These are phyloP conservation scores for Mungos mungo DNA, from an alignment of 2,113 vertebrate genomes.

Conservation along the genomic window DNA sequence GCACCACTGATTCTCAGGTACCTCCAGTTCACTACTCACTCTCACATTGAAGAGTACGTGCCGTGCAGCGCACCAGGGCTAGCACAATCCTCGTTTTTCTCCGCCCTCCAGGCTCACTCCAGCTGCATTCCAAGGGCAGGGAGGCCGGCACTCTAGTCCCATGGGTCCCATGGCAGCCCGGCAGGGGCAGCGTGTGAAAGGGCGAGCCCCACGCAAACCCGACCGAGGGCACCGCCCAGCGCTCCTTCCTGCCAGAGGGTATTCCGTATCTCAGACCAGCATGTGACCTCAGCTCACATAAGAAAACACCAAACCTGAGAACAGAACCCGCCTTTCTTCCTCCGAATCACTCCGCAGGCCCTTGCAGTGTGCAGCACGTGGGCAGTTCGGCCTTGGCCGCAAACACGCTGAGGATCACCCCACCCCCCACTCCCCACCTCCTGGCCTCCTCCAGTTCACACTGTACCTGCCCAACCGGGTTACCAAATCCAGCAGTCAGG, in stretches of 20 bases:
- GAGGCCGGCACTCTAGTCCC: neutral
- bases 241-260: neutral
- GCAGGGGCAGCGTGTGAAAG: neutral
- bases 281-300: neutral
- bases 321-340: slow-evolving; percentile 33
- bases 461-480: fast-evolving
- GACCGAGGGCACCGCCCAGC: neutral
- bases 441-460: neutral
- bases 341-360: neutral
- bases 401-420: neutral
- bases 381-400: neutral
- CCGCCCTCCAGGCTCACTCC: neutral
- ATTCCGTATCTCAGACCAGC: neutral
- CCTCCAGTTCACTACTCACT: neutral
- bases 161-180: neutral
- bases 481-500: neutral
- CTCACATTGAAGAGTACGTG: neutral
- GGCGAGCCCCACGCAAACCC: neutral
- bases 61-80: neutral
- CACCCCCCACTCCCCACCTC: no score
- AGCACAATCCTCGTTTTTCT: neutral
- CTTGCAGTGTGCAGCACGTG: neutral
- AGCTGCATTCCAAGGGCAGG: neutral
- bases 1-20: neutral
- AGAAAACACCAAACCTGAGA: slow-evolving; percentile 57